phyloP scores from a whole-genome alignment of 1,140 invertebrate species.

The Pseudomyrmex concolor region DNA sequence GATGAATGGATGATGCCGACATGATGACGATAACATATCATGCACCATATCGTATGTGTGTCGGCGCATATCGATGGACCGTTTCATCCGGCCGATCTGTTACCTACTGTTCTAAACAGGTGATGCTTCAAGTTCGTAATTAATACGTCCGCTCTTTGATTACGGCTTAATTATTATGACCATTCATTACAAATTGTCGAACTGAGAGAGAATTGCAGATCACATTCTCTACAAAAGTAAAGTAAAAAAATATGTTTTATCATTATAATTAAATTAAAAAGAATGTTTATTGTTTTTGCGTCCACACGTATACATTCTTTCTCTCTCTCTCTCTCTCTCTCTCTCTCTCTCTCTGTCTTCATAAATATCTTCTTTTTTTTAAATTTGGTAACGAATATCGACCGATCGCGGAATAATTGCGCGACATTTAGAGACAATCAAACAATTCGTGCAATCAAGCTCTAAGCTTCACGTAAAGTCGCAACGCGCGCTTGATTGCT shows the following conservation, averaged over 20 bases:
- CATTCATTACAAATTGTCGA: conserved; percentile 5
- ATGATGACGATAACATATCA: conserved; percentile 72
- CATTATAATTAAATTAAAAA: neutral
- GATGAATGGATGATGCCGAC: conserved; percentile 63
- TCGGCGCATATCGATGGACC: conserved; percentile 53
- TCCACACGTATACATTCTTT: too few relatives aligned
- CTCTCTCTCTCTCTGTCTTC: neutral
- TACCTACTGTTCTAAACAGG: conserved; percentile 56
- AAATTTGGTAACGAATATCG: neutral
- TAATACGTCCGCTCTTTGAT: conserved; percentile 47
- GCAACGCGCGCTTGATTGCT: conserved; percentile 37
- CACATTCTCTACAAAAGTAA: neutral
- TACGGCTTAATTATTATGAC: neutral
- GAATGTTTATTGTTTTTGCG: too few relatives aligned
- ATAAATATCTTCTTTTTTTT: neutral
- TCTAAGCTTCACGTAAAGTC: conserved; percentile 29
- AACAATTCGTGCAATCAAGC: conserved; percentile 46
- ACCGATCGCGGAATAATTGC: neutral
- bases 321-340: too few relatives aligned
- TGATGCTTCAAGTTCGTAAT: conserved; percentile 68
- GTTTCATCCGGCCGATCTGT: conserved; percentile 48
- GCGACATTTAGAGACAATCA: conserved; percentile 3
- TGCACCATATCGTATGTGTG: neutral
- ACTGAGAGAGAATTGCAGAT: neutral
- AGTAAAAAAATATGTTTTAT: neutral